phyloP scores from a whole-genome alignment of 2,113 vertebrate species.

The Cyanocitta stelleri region DNA sequence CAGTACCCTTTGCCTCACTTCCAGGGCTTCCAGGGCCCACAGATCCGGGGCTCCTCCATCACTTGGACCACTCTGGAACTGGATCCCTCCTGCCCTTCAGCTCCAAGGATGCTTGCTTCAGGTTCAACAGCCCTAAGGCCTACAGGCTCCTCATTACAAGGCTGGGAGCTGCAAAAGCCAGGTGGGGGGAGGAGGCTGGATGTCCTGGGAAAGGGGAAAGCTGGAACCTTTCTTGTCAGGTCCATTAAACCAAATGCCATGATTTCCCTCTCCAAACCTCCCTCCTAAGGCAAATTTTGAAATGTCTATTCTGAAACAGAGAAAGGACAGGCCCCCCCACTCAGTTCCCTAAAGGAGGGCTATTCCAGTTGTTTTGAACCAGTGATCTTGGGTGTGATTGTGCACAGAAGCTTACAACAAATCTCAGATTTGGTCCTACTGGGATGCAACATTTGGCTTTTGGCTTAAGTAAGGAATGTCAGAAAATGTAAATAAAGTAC shows the following conservation, averaged over 20 bases:
- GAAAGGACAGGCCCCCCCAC: background rate
- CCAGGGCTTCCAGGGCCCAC: background rate
- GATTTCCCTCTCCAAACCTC: background rate
- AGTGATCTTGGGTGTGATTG: background rate
- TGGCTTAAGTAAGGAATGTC: background rate
- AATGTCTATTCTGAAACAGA: background rate
- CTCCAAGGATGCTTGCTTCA: background rate
- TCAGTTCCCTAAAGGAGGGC: background rate
- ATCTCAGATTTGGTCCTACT: background rate
- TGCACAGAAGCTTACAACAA: background rate
- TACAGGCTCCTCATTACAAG: accelerated
- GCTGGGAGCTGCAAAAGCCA: background rate
- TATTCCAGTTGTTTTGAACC: background rate
- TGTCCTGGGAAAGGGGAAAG: background rate
- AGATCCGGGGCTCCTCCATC: background rate
- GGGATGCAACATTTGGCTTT: background rate
- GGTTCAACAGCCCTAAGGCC: background rate
- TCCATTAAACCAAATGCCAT: background rate
- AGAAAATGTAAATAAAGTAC: constrained; percentile 2
- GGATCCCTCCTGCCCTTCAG: background rate
- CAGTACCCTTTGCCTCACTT: background rate
- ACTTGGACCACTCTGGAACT: background rate
- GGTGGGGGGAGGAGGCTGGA: background rate
- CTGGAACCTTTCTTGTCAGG: background rate
- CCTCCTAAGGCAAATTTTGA: background rate